Conservation (phyloP, 2,888 invertebrate genomes). For the Melitaea athalia region DNA sequence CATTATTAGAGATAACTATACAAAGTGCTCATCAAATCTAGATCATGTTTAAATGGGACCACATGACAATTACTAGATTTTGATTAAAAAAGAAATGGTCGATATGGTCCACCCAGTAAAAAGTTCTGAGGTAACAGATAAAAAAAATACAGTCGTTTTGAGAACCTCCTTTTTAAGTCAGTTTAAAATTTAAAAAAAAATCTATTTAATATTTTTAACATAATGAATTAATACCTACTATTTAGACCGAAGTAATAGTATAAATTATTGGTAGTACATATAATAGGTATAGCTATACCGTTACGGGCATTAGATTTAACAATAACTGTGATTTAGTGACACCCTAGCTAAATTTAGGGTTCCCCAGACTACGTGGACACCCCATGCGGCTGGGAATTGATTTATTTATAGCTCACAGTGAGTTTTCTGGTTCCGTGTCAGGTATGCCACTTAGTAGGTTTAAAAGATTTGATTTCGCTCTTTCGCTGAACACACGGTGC, state of each 20-base stretch:
- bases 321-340: constrained; percentile 74
- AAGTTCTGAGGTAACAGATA: too few species aligned
- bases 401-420: constrained; percentile 66
- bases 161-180: too few species aligned
- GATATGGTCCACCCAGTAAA: too few species aligned
- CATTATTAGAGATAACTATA: too few species aligned
- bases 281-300: constrained; percentile 34
- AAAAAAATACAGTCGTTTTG: too few species aligned
- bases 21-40: too few species aligned
- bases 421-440: constrained; percentile 56
- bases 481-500: constrained; percentile 28
- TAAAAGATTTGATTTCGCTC: constrained; percentile 50
- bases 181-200: background rate
- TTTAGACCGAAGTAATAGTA: background rate
- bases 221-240: background rate
- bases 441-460: constrained; percentile 56
- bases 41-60: too few species aligned
- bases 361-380: constrained; percentile 70
- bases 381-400: constrained; percentile 69
- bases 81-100: too few species aligned
- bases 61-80: too few species aligned
- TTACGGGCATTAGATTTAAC: constrained; percentile 58
- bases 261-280: background rate
- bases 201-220: background rate
- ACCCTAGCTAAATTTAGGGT: constrained; percentile 68